Conservation (phyloP, 2,797 vertebrate genomes). For the Pangasius mekongensis region DNA sequence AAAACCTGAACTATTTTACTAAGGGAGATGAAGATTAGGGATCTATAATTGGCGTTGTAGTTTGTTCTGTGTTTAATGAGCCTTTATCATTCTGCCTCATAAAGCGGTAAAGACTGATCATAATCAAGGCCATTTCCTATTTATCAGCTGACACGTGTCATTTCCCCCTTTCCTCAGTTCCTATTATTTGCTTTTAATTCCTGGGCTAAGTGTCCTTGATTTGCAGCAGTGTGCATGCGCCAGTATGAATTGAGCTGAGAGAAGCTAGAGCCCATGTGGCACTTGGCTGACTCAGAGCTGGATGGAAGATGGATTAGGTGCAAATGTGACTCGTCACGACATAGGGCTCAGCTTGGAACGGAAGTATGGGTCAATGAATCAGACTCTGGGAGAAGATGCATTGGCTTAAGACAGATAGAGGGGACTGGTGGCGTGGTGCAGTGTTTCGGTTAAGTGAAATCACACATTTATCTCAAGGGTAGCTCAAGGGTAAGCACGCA, state of each 20-base stretch:
- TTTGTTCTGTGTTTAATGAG: constrained; percentile 29
- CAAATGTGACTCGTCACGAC: constrained; percentile 59
- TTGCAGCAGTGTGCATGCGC: constrained; percentile 12
- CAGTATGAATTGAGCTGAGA: constrained; percentile 24
- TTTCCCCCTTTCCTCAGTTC: constrained; percentile 19
- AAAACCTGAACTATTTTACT: constrained; percentile 35
- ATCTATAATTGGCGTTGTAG: constrained; percentile 21
- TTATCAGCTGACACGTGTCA: constrained; percentile 29
- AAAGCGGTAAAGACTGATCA: constrained; percentile 11
- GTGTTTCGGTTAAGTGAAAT: constrained; percentile 33
- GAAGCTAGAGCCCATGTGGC: constrained; percentile 50
- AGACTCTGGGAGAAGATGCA: constrained; percentile 24
- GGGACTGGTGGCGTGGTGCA: constrained; percentile 17
- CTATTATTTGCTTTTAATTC: constrained; percentile 25
- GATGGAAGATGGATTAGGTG: constrained; percentile 63
- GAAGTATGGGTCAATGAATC: constrained; percentile 55
- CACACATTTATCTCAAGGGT: constrained; percentile 43
- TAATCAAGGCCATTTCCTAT: constrained; percentile 19
- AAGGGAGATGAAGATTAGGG: constrained; percentile 26
- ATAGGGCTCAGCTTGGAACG: constrained; percentile 56
- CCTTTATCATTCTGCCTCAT: constrained; percentile 19
- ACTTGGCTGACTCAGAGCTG: constrained; percentile 27
- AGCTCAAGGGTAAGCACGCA: constrained; percentile 30
- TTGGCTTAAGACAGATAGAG: constrained; percentile 23
- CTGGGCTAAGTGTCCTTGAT: background rate